phyloP scores from a whole-genome alignment of 2,888 invertebrate genomes.

The Stenchaetothrips biformis region DNA sequence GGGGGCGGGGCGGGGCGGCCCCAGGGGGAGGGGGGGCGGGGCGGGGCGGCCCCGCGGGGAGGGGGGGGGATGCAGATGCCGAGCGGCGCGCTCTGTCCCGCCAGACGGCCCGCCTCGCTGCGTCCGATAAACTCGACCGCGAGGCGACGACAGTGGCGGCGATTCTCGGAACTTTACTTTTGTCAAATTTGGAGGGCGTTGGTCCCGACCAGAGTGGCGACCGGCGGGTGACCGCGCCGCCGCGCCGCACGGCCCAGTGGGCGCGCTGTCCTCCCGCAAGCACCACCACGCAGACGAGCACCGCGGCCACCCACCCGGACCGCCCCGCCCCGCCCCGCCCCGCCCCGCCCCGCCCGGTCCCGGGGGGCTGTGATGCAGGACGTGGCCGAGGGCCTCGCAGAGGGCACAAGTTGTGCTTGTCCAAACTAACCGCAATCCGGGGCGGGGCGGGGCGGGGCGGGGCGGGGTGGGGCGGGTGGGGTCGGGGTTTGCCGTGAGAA shows the following conservation, averaged over 20 bases:
- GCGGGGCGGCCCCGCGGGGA: no score
- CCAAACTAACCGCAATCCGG: neutral
- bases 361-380: no score
- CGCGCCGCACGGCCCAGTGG: neutral
- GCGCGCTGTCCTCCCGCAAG: neutral
- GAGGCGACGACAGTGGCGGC: neutral
- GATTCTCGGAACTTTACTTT: no score
- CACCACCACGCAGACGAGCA: neutral
- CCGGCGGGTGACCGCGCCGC: no score
- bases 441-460: neutral
- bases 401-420: constrained; percentile 13
- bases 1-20: no score
- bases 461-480: neutral
- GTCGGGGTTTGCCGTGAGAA: neutral
- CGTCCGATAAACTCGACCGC: neutral
- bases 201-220: no score
- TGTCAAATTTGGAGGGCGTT: no score
- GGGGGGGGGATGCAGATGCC: no score
- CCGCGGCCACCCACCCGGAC: neutral
- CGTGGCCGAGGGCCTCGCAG: neutral
- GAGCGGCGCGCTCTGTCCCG: neutral
- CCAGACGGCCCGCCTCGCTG: neutral
- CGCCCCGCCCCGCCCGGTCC: neutral
- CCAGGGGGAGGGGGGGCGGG: no score
- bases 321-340: neutral